Evolutionary conservation across 1,140 invertebrate species (phyloP), one percentile per base, ranked within the genome.

Genomic region (Wiebesia pumilae): DNA sequence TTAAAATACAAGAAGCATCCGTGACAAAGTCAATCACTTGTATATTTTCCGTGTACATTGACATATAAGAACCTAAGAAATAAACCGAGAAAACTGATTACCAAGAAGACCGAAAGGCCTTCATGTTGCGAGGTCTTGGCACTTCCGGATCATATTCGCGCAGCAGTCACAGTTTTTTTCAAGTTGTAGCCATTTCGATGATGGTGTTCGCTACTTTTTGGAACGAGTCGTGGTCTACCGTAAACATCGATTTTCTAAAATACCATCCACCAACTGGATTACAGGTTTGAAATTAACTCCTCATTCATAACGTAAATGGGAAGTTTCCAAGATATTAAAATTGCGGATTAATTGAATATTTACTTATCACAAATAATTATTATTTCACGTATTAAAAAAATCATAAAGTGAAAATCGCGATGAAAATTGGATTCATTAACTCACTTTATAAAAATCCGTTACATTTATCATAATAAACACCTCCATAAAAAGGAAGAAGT

Each of bases 261-360:
- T 86, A 86, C 27, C 54, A 86, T 67, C 84, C 47, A 6, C 84
- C 78, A 1, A 81, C 27, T 24, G 84, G 79, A 40, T 86, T 51
- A 24, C 33, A 86, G 84, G 84, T 86, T 0, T 54, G 67, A 69
- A 35, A 19, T 33, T 78, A 62, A 54, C 16, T 54, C 19, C 3
- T 54, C 16, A 77, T 71, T 71, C 12, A 71, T 71, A 21, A 71
- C 0, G 4, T 47, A 7, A 12, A 47, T 47, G 12, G 12, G 12
- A 47, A 47, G 43, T 7, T 47, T 12, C n/a, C n/a, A n/a, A n/a
- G n/a, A n/a, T 47, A 7, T 47, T 47, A 47, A 47, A 47, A 47
- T 47, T 12, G 43, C 43, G n/a, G n/a, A n/a, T 47, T 47, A 7
- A 47, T 47, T 47, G 4, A 7, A 47, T 12, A 47, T 12, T 47